These are phyloP conservation scores for Ceyx melanurus DNA, from an alignment of 2,113 vertebrate genomes.

Conservation along the genomic window DNA sequence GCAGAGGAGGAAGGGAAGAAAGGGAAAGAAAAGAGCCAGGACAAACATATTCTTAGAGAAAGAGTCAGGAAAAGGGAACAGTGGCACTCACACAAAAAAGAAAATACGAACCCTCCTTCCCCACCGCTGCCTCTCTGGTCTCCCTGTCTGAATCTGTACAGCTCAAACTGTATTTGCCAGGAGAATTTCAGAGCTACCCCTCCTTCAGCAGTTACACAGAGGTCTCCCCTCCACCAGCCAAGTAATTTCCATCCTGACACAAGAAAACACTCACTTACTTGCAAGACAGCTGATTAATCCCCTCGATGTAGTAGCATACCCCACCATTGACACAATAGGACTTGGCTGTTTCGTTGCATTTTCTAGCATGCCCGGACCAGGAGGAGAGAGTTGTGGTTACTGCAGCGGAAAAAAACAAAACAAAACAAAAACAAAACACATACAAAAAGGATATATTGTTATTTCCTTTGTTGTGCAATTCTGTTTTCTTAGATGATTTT, in stretches of 20 bases:
- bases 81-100: background rate
- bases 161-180: background rate
- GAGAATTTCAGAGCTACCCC: background rate
- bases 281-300: conserved; percentile 97
- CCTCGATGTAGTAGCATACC: conserved; percentile 96
- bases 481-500: background rate
- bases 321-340: conserved; percentile 96
- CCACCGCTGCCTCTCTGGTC: background rate
- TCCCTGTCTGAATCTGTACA: background rate
- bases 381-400: conserved; percentile 90
- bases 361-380: conserved; percentile 91
- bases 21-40: background rate
- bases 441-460: conserved; percentile 29
- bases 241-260: conserved; percentile 14
- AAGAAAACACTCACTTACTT: conserved; percentile 86
- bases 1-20: background rate
- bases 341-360: conserved; percentile 96
- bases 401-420: conserved; percentile 52
- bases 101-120: background rate
- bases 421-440: background rate
- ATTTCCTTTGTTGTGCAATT: conserved; percentile 6
- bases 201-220: background rate
- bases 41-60: background rate
- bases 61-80: background rate
- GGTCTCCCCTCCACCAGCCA: background rate